Evolutionary conservation across 2,797 vertebrate species (phyloP).

Genomic region (Gila robusta): DNA sequence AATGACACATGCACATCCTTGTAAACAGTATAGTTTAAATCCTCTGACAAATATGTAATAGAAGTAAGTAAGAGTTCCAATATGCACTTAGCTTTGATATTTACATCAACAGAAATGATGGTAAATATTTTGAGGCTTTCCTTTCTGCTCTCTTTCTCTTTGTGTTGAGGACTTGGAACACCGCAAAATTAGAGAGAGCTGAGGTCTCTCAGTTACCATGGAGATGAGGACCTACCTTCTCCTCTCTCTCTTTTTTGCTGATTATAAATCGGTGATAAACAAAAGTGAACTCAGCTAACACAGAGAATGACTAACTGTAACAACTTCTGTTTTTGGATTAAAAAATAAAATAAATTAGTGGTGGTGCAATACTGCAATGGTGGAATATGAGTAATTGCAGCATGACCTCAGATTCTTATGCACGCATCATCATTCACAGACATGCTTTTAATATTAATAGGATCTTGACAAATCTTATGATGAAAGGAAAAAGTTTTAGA

Average conservation of each 20-base stretch:
- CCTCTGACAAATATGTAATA: background rate
- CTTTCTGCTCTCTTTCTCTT: slow-evolving; percentile 25
- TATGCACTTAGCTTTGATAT: background rate
- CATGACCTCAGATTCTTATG: background rate
- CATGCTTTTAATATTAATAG: background rate
- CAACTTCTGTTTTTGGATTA: slow-evolving; percentile 22
- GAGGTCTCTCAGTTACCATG: slow-evolving; percentile 79
- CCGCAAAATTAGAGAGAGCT: slow-evolving; percentile 48
- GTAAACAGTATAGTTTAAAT: background rate
- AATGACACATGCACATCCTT: background rate
- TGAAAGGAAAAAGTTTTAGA: background rate
- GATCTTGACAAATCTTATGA: background rate
- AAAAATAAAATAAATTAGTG: background rate
- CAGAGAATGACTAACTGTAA: slow-evolving; percentile 38
- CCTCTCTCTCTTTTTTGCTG: slow-evolving; percentile 55
- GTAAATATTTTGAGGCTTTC: slow-evolving; percentile 27
- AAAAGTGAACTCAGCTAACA: slow-evolving; percentile 22
- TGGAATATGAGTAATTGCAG: background rate
- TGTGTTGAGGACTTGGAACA: slow-evolving; percentile 24
- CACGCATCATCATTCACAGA: background rate
- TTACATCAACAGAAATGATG: slow-evolving; percentile 9
- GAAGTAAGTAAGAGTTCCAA: background rate
- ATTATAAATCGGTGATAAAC: slow-evolving; percentile 27
- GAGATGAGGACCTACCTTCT: slow-evolving; percentile 78
- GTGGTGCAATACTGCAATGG: background rate